phyloP scores from a whole-genome alignment of 2,797 vertebrate species.

The Typhlichthys subterraneus region DNA sequence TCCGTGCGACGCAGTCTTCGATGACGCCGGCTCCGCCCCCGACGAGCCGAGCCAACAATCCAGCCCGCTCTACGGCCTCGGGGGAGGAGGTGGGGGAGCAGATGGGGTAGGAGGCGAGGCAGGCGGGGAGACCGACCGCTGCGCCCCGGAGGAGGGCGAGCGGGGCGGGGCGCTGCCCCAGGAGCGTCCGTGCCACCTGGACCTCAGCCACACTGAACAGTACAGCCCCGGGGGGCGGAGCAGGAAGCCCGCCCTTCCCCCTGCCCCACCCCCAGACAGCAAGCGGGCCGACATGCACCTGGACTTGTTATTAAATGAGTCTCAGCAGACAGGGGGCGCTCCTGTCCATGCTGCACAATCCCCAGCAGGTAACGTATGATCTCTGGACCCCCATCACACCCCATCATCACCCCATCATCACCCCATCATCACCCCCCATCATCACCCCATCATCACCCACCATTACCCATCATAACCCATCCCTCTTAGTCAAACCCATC shows the following conservation, averaged over 20 bases:
- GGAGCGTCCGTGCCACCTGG: constrained; percentile 91
- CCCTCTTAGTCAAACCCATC: constrained; percentile 32
- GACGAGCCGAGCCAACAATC: too few relatives aligned
- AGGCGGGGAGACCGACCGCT: too few relatives aligned
- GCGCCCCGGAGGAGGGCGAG: neutral
- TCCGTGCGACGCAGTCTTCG: too few relatives aligned
- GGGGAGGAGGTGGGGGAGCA: too few relatives aligned
- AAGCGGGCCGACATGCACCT: constrained; percentile 83
- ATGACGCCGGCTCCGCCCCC: too few relatives aligned
- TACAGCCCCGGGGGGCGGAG: constrained; percentile 77
- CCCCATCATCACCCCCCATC: neutral
- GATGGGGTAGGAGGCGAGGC: too few relatives aligned
- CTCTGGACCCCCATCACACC: constrained; percentile 61
- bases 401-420: constrained; percentile 1
- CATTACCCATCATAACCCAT: constrained; percentile 4
- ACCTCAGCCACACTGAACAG: constrained; percentile 85
- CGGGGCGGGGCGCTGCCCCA: constrained; percentile 74
- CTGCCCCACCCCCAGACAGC: constrained; percentile 78
- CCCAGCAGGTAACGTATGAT: constrained; percentile 98
- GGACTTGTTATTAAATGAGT: constrained; percentile 79
- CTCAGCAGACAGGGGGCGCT: constrained; percentile 83
- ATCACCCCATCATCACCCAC: neutral
- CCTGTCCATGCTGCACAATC: constrained; percentile 87
- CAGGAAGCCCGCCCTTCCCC: constrained; percentile 74
- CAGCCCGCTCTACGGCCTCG: too few relatives aligned